phyloP scores from a whole-genome alignment of 2,888 invertebrate genomes.

The Platycheirus rosarum region DNA sequence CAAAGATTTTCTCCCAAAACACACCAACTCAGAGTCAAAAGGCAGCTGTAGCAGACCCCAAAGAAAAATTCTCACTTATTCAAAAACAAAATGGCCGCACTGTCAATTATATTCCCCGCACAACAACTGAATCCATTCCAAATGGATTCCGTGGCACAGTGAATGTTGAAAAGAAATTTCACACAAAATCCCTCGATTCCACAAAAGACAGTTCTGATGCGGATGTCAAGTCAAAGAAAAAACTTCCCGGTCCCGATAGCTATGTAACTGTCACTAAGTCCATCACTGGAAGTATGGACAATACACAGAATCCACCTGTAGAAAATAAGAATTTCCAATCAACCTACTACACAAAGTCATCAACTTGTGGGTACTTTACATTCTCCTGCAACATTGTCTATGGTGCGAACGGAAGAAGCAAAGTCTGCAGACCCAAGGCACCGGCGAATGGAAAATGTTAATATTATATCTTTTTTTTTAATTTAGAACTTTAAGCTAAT shows the following conservation, averaged over 20 bases:
- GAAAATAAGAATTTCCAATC: conserved; percentile 89
- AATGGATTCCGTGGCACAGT: conserved; percentile 82
- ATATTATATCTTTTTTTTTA: conserved; percentile 17
- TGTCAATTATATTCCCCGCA: conserved; percentile 77
- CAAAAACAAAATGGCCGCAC: conserved; percentile 81
- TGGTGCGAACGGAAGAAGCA: conserved; percentile 89
- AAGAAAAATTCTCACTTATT: conserved; percentile 78
- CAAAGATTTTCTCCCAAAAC: conserved; percentile 77
- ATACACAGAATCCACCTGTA: conserved; percentile 84
- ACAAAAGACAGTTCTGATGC: conserved; percentile 76
- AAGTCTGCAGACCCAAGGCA: conserved; percentile 91
- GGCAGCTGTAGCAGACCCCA: conserved; percentile 76
- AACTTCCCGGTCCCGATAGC: conserved; percentile 83
- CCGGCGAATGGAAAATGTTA: conserved; percentile 88
- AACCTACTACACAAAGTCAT: conserved; percentile 93
- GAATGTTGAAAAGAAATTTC: conserved; percentile 82
- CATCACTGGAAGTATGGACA: conserved; percentile 88
- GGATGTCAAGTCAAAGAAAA: conserved; percentile 76
- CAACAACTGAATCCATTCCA: conserved; percentile 80
- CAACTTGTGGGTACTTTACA: conserved; percentile 93
- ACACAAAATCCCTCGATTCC: conserved; percentile 80
- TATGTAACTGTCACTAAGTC: conserved; percentile 92
- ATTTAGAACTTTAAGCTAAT: conserved; percentile 60
- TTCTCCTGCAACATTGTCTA: conserved; percentile 92
- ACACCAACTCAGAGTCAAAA: conserved; percentile 80